phyloP scores from a whole-genome alignment of 2,888 invertebrate genomes.

The Drosophila neoperkinsi region DNA sequence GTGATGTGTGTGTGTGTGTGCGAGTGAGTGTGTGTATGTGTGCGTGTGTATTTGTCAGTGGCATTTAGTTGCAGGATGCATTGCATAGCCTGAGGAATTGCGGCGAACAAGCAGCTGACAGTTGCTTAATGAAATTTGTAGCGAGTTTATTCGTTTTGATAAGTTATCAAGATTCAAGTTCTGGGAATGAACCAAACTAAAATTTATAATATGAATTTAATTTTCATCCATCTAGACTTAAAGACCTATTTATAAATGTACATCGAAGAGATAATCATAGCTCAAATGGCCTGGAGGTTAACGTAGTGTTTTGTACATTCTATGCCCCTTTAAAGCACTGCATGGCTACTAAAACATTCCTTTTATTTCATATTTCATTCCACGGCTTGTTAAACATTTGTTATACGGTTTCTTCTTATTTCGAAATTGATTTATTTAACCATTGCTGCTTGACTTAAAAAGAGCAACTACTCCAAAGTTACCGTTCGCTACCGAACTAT shows the following conservation, averaged over 20 bases:
- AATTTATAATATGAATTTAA: neutral
- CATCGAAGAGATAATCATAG: too few species aligned
- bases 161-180: neutral
- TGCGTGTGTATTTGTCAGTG: neutral
- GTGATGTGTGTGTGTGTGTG: slow-evolving; percentile 3
- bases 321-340: neutral
- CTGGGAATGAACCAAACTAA: neutral
- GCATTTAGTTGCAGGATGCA: slow-evolving; percentile 25
- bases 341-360: neutral
- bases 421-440: slow-evolving; percentile 40
- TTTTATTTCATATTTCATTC: neutral
- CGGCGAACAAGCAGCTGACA: neutral
- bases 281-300: neutral
- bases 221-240: neutral
- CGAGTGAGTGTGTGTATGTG: neutral
- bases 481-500: slow-evolving; percentile 35
- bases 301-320: neutral
- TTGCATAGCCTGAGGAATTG: slow-evolving; percentile 6
- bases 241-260: neutral
- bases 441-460: slow-evolving; percentile 30
- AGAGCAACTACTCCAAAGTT: slow-evolving; percentile 38
- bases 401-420: slow-evolving; percentile 3
- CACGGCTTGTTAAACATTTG: neutral
- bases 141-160: slow-evolving; percentile 1
- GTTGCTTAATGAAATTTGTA: slow-evolving; percentile 1